These are phyloP conservation scores for Halocynthia aurantium DNA, from an alignment of 23 tunicate species.

Conservation along the genomic window DNA sequence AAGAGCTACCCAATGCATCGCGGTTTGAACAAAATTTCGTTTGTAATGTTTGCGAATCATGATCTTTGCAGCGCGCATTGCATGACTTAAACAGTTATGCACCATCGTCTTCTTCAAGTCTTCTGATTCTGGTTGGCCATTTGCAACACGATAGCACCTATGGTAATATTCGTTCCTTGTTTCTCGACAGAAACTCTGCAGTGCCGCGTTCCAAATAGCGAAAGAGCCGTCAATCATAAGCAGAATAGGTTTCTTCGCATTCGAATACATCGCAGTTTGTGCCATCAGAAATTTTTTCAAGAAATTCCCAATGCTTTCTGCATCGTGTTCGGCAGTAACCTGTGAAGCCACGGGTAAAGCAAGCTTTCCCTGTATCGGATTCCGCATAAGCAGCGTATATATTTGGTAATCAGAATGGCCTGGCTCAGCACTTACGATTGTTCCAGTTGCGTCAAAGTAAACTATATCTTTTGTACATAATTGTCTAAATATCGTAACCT, in stretches of 20 bases:
- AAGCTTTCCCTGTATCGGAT: constrained; percentile 3
- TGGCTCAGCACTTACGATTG: no score
- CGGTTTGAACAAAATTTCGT: not conserved
- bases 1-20: constrained; percentile 15
- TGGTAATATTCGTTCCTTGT: constrained; percentile 14
- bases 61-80: constrained; percentile 33
- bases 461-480: no score
- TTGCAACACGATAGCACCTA: constrained; percentile 19
- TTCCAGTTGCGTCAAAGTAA: no score
- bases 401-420: constrained; percentile 21
- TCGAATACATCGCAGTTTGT: no score
- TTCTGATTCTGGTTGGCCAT: not conserved
- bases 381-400: constrained; percentile 27
- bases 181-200: constrained; percentile 13
- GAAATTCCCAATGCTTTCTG: constrained; percentile 30
- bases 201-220: constrained; percentile 37
- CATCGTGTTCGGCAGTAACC: constrained; percentile 16
- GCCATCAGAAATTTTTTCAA: constrained; percentile 2
- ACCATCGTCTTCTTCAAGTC: constrained; percentile 25
- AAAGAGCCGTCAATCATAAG: constrained; percentile 38
- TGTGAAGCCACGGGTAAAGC: constrained; percentile 29
- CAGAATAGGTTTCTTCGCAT: constrained; percentile 2
- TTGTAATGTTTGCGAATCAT: constrained; percentile 11
- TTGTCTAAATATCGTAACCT: no score
- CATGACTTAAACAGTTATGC: constrained; percentile 38